These are phyloP conservation scores for Enteromius paludinosus DNA, from an alignment of 2,797 vertebrate species.

Conservation along the genomic window DNA sequence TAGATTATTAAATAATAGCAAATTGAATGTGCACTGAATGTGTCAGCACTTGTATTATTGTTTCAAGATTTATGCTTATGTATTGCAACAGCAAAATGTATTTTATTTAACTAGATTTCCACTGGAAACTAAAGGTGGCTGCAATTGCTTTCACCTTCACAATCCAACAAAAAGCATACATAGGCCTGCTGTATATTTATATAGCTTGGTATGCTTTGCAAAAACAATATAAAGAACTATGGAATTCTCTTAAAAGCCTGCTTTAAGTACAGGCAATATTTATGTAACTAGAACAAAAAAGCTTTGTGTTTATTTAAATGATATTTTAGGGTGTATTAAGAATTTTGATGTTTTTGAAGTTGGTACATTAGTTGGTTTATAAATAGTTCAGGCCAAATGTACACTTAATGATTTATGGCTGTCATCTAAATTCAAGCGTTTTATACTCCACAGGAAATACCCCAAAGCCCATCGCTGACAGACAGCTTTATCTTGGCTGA, in stretches of 20 bases:
- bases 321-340: background rate
- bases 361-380: conserved; percentile 3
- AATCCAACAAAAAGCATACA: conserved; percentile 5
- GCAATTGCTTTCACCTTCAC: background rate
- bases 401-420: conserved; percentile 34
- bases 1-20: background rate
- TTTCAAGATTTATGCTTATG: background rate
- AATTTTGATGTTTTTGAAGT: background rate
- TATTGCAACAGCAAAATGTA: background rate
- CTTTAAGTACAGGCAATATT: background rate
- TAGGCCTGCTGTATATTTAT: background rate
- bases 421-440: background rate
- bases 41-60: background rate
- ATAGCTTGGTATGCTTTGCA: conserved; percentile 12
- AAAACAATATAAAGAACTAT: background rate
- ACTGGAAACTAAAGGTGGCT: background rate
- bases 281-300: background rate
- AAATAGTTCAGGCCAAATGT: conserved; percentile 18
- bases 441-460: conserved; percentile 36
- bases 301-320: background rate
- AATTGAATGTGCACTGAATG: background rate
- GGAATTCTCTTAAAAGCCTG: conserved; percentile 1
- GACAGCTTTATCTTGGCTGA: conserved; percentile 41
- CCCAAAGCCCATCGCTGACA: conserved; percentile 26
- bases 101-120: background rate